Conservation (phyloP, 2,888 invertebrate species). For the Oxycera nigricornis region DNA sequence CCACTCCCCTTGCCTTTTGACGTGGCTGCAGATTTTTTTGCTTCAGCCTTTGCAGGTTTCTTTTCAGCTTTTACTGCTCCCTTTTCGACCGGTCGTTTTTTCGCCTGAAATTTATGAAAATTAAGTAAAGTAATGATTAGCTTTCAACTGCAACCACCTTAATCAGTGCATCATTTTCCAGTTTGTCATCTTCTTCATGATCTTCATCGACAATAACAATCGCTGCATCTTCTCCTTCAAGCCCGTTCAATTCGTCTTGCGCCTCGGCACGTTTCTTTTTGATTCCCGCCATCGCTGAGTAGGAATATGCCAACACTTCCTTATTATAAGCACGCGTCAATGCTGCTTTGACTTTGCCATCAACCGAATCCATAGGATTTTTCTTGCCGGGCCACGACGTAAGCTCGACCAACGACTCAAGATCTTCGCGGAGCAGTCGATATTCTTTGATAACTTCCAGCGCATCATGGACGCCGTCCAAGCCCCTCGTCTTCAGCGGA, state of each 20-base stretch:
- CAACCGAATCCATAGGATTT: constrained; percentile 79
- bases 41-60: constrained; percentile 47
- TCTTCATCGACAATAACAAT: constrained; percentile 57
- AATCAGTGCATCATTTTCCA: constrained; percentile 78
- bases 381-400: constrained; percentile 81
- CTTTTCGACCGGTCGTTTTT: constrained; percentile 52
- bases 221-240: constrained; percentile 53
- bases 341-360: constrained; percentile 87
- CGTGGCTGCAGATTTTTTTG: constrained; percentile 43
- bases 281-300: constrained; percentile 69
- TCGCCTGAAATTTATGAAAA: constrained; percentile 50
- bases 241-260: constrained; percentile 59
- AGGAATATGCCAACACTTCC: constrained; percentile 77
- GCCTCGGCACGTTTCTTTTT: constrained; percentile 68
- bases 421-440: constrained; percentile 87
- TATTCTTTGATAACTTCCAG: constrained; percentile 82
- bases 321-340: constrained; percentile 95
- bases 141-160: constrained; percentile 61
- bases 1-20: constrained; percentile 50
- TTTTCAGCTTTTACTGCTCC: constrained; percentile 6
- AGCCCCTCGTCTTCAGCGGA: constrained; percentile 75
- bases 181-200: constrained; percentile 67
- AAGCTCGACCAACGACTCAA: constrained; percentile 87
- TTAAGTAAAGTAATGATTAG: not conserved
- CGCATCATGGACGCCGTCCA: constrained; percentile 75